phyloP scores from a whole-genome alignment of 1,140 invertebrate species.

The Neotoxoptera formosana region DNA sequence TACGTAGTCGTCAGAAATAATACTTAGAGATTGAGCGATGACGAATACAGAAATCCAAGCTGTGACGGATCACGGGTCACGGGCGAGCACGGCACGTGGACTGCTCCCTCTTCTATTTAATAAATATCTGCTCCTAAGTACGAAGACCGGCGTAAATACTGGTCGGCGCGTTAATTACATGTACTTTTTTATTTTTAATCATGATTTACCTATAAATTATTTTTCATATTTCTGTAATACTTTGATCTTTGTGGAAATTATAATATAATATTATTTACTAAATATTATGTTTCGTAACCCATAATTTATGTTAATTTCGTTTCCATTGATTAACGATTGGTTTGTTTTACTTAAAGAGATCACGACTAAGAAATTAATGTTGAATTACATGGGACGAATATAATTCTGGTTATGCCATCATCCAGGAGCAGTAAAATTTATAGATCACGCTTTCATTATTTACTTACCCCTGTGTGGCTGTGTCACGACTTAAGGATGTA shows the following conservation, averaged over 20 bases:
- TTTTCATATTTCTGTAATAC: no score
- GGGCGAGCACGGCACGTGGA: background rate
- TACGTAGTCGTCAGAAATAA: background rate
- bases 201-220: background rate
- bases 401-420: background rate
- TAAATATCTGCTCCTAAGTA: background rate
- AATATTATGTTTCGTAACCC: no score
- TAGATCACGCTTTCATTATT: background rate
- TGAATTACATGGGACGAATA: background rate
- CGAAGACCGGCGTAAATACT: background rate
- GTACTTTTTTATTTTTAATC: background rate
- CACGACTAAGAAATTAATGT: background rate
- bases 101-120: background rate
- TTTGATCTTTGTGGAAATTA: background rate
- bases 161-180: background rate
- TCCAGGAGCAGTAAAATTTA: background rate
- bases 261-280: background rate
- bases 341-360: background rate
- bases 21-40: background rate
- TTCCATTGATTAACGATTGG: background rate
- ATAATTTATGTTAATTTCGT: background rate
- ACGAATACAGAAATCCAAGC: background rate
- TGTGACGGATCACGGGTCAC: background rate
- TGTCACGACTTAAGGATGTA: background rate
- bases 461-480: background rate